These are phyloP conservation scores for Schizopygopsis malacanthus DNA, from an alignment of 2,797 vertebrate species.

Conservation along the genomic window DNA sequence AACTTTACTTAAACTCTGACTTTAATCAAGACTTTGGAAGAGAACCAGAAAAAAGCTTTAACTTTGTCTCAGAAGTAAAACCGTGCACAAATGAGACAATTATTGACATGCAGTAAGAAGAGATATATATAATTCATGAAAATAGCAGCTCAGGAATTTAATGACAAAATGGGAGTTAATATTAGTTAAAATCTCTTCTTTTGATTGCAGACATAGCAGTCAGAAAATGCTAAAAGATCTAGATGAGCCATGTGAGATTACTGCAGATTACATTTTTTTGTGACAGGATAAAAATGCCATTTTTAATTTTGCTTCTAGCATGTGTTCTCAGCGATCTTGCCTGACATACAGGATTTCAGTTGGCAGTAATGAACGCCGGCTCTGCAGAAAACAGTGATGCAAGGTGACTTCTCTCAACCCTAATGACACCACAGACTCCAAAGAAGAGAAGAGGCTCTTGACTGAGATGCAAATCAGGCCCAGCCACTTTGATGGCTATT, in stretches of 20 bases:
- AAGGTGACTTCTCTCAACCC: conserved; percentile 10
- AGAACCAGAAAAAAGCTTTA: background rate
- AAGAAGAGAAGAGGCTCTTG: conserved; percentile 41
- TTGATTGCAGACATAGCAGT: background rate
- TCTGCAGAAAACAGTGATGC: conserved; percentile 17
- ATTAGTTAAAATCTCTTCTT: background rate
- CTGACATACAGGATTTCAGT: conserved; percentile 41
- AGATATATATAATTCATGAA: background rate
- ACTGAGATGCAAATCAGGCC: conserved; percentile 59
- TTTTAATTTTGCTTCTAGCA: background rate
- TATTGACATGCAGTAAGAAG: background rate
- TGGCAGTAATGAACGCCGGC: background rate
- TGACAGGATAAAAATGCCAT: background rate
- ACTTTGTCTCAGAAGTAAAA: background rate
- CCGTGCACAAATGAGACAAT: background rate
- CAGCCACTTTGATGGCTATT: conserved; percentile 55
- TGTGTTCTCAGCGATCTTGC: conserved; percentile 4
- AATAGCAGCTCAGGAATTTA: background rate
- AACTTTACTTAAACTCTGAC: background rate
- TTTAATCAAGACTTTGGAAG: conserved; percentile 9
- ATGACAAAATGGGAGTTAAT: background rate
- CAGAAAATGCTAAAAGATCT: background rate
- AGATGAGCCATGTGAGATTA: background rate
- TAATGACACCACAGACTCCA: conserved; percentile 47
- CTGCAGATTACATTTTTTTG: too few relatives aligned